Conservation (phyloP, 2,113 vertebrate genomes). For the Candoia aspera region DNA sequence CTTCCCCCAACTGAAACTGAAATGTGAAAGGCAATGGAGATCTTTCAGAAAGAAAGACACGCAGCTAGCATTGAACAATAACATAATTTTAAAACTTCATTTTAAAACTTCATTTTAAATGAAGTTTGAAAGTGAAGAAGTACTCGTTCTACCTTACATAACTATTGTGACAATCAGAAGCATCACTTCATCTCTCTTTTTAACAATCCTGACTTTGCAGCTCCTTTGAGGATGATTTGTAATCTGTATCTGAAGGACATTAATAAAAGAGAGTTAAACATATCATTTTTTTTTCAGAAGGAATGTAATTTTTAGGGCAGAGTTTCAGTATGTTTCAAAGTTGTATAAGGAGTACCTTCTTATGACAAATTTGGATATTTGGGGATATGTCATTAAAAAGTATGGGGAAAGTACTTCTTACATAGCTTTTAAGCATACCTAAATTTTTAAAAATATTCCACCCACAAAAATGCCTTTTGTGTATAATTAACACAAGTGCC, state of each 20-base stretch:
- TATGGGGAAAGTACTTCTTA: background rate
- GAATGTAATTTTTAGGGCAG: background rate
- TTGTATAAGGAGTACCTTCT: background rate
- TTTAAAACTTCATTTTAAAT: background rate
- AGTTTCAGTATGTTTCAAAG: background rate
- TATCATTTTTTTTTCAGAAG: background rate
- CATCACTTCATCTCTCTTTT: background rate
- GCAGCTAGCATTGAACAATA: background rate
- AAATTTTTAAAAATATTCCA: background rate
- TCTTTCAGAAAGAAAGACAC: background rate
- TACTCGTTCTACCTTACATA: background rate
- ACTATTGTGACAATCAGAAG: background rate
- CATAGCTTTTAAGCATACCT: background rate
- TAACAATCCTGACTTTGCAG: background rate
- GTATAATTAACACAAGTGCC: no score
- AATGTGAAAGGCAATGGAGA: background rate
- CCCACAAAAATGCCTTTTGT: background rate
- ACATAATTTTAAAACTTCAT: background rate
- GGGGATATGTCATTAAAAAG: background rate
- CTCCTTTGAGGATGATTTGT: background rate
- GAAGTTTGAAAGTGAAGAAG: background rate
- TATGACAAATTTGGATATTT: background rate
- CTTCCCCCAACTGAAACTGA: no score
- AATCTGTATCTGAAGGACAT: background rate
- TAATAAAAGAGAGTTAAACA: background rate